Evolutionary conservation across 2,888 invertebrate genomes (phyloP).

Genomic region (Ormyrus rosae): DNA sequence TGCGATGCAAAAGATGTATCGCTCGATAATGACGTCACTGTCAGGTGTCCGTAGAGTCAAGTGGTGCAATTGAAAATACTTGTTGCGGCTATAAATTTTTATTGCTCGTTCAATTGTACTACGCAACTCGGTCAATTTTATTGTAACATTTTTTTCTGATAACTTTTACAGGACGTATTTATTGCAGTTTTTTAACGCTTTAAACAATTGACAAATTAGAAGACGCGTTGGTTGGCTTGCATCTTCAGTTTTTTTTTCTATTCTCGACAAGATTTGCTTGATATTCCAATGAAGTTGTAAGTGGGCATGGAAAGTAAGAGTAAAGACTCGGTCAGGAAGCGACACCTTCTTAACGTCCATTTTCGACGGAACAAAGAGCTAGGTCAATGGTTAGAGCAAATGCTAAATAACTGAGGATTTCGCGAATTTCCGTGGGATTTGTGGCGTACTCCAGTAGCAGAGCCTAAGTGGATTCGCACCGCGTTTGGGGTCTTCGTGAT

Average conservation of each 20-base stretch:
- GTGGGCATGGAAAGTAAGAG: too few species aligned
- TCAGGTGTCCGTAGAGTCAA: slow-evolving; percentile 65
- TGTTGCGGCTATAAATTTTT: slow-evolving; percentile 16
- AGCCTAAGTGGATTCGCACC: neutral
- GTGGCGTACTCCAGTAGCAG: slow-evolving; percentile 4
- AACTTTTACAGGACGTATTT: neutral
- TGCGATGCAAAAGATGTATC: slow-evolving; percentile 51
- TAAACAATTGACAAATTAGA: neutral
- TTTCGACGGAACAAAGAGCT: neutral
- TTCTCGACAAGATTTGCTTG: too few species aligned
- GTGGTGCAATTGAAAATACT: slow-evolving; percentile 63
- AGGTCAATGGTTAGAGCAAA: slow-evolving; percentile 9
- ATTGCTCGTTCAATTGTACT: slow-evolving; percentile 21
- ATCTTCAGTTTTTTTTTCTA: neutral
- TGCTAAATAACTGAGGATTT: slow-evolving; percentile 5
- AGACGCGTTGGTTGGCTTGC: neutral
- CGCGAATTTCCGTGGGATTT: slow-evolving; percentile 3
- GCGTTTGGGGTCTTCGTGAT: neutral
- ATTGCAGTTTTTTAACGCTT: neutral
- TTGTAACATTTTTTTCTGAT: slow-evolving; percentile 16
- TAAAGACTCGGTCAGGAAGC: too few species aligned
- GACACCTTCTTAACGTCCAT: too few species aligned
- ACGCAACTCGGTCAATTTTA: neutral
- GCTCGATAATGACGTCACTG: slow-evolving; percentile 57
- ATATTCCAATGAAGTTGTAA: too few species aligned